phyloP scores from a whole-genome alignment of 2,113 vertebrate genomes.

The Accipiter cooperii region DNA sequence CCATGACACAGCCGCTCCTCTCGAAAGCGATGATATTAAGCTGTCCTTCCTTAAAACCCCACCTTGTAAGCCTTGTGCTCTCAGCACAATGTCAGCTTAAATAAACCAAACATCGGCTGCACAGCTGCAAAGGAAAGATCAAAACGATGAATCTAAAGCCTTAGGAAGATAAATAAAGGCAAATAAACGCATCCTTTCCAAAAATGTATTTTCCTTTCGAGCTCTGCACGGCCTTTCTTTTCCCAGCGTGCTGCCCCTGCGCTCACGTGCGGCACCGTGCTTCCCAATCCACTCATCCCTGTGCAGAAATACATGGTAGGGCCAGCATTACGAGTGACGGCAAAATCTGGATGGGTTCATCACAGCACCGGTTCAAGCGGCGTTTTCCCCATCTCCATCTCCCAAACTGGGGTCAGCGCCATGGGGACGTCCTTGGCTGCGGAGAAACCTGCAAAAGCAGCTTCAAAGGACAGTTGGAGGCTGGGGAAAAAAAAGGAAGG shows the following conservation, averaged over 20 bases:
- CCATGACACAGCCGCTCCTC: background rate
- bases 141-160: background rate
- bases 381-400: background rate
- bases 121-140: background rate
- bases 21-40: background rate
- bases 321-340: accelerated
- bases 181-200: background rate
- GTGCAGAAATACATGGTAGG: background rate
- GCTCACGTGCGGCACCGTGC: background rate
- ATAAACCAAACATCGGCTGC: background rate
- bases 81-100: background rate
- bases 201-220: background rate
- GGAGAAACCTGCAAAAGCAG: background rate
- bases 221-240: background rate
- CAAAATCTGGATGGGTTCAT: background rate
- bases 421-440: background rate
- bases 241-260: background rate
- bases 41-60: background rate
- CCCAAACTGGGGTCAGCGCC: background rate
- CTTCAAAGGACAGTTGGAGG: background rate
- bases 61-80: background rate
- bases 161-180: conserved; percentile 9
- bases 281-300: background rate
- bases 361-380: background rate
- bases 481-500: background rate